These are phyloP conservation scores for Ectemnius cavifrons DNA, from an alignment of 2,888 invertebrate species.

Conservation along the genomic window DNA sequence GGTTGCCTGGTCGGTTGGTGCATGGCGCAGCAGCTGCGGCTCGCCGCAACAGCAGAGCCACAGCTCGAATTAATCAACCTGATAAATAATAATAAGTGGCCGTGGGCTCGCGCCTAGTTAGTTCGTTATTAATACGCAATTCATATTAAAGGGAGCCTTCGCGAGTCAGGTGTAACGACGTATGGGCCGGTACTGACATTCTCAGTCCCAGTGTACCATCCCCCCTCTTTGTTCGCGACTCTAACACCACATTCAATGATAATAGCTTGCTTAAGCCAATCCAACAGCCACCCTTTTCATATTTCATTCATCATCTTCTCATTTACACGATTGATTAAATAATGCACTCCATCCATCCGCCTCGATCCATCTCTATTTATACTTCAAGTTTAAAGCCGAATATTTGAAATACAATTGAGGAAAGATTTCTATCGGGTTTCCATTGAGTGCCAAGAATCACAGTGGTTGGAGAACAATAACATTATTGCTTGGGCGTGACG, in stretches of 20 bases:
- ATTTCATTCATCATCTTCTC: too few relatives aligned
- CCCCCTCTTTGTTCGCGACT: too few relatives aligned
- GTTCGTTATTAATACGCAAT: slow-evolving; percentile 77
- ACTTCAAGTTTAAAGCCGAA: too few relatives aligned
- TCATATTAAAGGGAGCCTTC: slow-evolving; percentile 74
- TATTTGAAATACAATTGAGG: too few relatives aligned
- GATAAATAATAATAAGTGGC: slow-evolving; percentile 76
- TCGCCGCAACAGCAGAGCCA: slow-evolving; percentile 65
- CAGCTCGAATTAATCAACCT: slow-evolving; percentile 73
- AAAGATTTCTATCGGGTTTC: too few relatives aligned
- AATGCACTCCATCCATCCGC: too few relatives aligned
- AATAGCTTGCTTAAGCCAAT: too few relatives aligned
- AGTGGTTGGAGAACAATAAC: background rate
- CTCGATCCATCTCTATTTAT: too few relatives aligned
- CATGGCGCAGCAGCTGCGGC: slow-evolving; percentile 65
- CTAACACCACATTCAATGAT: too few relatives aligned
- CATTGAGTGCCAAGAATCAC: too few relatives aligned
- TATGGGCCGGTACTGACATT: slow-evolving; percentile 36
- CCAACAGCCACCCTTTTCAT: too few relatives aligned
- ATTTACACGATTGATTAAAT: too few relatives aligned
- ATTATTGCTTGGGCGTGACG: background rate
- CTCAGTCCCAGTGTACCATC: slow-evolving; percentile 14
- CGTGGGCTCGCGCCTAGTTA: slow-evolving; percentile 68
- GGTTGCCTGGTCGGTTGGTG: background rate
- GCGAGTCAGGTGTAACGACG: slow-evolving; percentile 56